Base-by-base conservation (phyloP, 2,888 invertebrate species). In the Drosophila setosimentum region DNA sequence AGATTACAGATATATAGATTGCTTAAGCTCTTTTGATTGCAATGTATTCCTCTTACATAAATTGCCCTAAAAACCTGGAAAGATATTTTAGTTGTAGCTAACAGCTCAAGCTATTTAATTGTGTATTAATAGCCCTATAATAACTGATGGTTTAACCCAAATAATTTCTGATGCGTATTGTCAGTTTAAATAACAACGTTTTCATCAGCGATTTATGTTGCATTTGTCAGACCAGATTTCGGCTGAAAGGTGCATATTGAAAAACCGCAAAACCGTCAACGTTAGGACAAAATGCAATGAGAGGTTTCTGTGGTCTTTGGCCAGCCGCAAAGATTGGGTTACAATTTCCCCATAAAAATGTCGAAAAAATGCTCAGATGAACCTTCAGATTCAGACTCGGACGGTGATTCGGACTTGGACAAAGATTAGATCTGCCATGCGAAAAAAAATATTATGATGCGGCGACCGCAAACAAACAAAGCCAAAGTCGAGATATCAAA, bases 341-440 rank as follows among this genome's bases (percentile, higher is more conserved):
- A 89, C 89, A 86, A 84, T 86, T 86, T 86, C 85, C 87, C 84
- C 85, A 86, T 86, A 86, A 86, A 86, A 86, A 89, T 89, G 85
- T 86, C 89, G 73, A 88, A 88, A 84, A 80, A 68, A 70, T 73
- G 73, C 73, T 51, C 72, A 69, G 68, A 68, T 72, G 71, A 78
- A 71, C 71, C 78, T 82, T 81, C 68, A 45, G 58, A 55, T 35
- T 0, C 33, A 24, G 18, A 54, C 35, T 27, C 35, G 27, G 35
- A 27, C 35, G 54, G 27, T 27, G 54, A 42, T 50, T 59, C 59
- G 63, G 64, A 74, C 78, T 76, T 63, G 83, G 73, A 89, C 82
- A 82, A 73, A 86, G 85, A 86, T 86, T 86, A 86, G 89, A 85
- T 85, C 85, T 89, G 87, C 84, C 87, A 89, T 78, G 89, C 82